phyloP scores from a whole-genome alignment of 1,140 invertebrate genomes.

The Patella vulgata region DNA sequence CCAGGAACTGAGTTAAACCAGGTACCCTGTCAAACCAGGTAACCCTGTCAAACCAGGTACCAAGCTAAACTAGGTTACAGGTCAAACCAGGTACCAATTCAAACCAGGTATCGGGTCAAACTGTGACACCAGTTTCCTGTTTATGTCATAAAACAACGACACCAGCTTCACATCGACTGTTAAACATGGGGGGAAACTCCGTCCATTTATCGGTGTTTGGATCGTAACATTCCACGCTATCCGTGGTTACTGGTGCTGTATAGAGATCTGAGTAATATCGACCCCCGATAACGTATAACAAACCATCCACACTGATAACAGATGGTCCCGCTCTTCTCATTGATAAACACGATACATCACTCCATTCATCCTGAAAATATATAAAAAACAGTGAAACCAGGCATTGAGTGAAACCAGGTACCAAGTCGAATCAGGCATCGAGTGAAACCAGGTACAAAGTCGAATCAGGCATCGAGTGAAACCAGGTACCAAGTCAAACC shows the following conservation, averaged over 20 bases:
- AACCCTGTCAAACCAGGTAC: too few relatives aligned
- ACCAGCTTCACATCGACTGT: slow-evolving; percentile 85
- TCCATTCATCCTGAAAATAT: slow-evolving; percentile 79
- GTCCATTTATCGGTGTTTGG: slow-evolving; percentile 80
- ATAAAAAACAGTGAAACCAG: not conserved
- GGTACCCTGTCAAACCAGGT: too few relatives aligned
- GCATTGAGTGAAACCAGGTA: too few relatives aligned
- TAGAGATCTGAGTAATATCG: slow-evolving; percentile 31
- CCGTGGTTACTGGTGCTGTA: slow-evolving; percentile 73
- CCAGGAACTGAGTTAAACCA: too few relatives aligned
- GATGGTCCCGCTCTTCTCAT: slow-evolving; percentile 83
- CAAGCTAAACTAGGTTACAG: too few relatives aligned
- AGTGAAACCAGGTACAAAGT: too few relatives aligned
- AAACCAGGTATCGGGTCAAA: too few relatives aligned
- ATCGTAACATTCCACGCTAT: slow-evolving; percentile 83
- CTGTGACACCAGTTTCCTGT: too few relatives aligned
- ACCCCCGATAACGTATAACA: slow-evolving; percentile 85
- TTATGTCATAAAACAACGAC: slow-evolving; percentile 73
- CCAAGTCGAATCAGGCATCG: too few relatives aligned
- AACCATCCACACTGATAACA: slow-evolving; percentile 82
- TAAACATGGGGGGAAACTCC: slow-evolving; percentile 78
- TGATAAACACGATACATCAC: slow-evolving; percentile 77
- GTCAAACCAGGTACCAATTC: too few relatives aligned
- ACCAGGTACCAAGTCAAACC: too few relatives aligned
- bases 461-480: too few relatives aligned